Conservation (phyloP, 35 echinoderm and acorn worm species). For the Amphiura filiformis region DNA sequence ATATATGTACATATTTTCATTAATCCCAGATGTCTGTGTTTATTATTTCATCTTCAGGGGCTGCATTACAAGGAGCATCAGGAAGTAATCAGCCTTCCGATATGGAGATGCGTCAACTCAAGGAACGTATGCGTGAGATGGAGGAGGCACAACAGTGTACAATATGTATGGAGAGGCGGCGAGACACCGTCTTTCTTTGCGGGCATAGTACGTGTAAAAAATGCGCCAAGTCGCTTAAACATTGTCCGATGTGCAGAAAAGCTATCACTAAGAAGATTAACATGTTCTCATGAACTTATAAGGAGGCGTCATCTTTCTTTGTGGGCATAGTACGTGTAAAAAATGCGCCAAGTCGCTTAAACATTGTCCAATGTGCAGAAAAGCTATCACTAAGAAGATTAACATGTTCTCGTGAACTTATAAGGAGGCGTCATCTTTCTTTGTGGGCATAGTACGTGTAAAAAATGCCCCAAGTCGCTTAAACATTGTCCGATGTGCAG, state of each 20-base stretch:
- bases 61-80: neutral
- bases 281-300: slow-evolving; percentile 8
- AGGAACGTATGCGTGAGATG: slow-evolving; percentile 26
- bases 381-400: slow-evolving; percentile 95
- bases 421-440: slow-evolving; percentile 52
- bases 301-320: slow-evolving; percentile 61
- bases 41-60: neutral
- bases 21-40: no score
- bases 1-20: no score
- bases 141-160: slow-evolving; percentile 69
- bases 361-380: slow-evolving; percentile 83
- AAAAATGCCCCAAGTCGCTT: slow-evolving; percentile 84
- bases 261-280: slow-evolving; percentile 92
- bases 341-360: slow-evolving; percentile 88
- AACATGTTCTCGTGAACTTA: slow-evolving; percentile 3
- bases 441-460: slow-evolving; percentile 82
- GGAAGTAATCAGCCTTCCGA: neutral
- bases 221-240: slow-evolving; percentile 83
- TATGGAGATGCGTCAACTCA: slow-evolving; percentile 28
- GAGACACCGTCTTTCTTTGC: slow-evolving; percentile 75
- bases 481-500: slow-evolving; percentile 87
- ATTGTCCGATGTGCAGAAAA: slow-evolving; percentile 91
- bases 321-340: slow-evolving; percentile 83
- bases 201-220: slow-evolving; percentile 90
- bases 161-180: slow-evolving; percentile 89